Conservation (phyloP, 2,113 vertebrate genomes). For the Struthio camelus region DNA sequence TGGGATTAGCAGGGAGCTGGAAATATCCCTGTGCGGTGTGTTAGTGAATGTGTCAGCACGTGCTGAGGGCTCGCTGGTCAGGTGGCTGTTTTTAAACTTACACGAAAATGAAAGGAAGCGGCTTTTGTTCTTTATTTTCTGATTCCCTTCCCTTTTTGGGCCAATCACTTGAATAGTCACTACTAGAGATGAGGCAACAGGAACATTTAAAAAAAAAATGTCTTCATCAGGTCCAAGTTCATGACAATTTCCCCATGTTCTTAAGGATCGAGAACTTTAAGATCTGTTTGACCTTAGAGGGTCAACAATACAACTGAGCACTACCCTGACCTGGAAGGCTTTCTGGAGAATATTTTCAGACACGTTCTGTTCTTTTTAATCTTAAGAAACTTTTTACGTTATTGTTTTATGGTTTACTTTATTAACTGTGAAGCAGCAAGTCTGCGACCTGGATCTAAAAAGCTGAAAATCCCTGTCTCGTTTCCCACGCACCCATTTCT, state of each 20-base stretch:
- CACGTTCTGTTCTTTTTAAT: not conserved
- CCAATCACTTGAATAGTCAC: not conserved
- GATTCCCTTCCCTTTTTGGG: not conserved
- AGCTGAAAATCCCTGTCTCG: not conserved
- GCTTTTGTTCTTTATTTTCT: not conserved
- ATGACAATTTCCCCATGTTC: not conserved
- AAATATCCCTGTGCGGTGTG: not conserved
- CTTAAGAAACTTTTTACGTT: not conserved
- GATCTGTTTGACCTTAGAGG: not conserved
- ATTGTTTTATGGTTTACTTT: not conserved
- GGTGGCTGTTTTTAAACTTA: not conserved
- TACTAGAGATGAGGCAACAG: not conserved
- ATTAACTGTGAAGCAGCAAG: not conserved
- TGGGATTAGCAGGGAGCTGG: not conserved
- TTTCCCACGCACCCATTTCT: not conserved
- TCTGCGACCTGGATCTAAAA: not conserved
- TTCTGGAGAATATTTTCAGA: not conserved
- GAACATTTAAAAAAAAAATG: too few species aligned
- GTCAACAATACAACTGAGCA: not conserved
- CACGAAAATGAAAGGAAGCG: not conserved
- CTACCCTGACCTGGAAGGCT: not conserved
- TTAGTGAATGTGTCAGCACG: not conserved
- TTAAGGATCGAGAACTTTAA: not conserved
- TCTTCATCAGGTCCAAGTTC: not conserved
- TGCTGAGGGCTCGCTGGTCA: not conserved